Evolutionary conservation across 1,140 invertebrate species (phyloP), one percentile per base, ranked within the genome.

Genomic region (Temnothorax curvispinosus): DNA sequence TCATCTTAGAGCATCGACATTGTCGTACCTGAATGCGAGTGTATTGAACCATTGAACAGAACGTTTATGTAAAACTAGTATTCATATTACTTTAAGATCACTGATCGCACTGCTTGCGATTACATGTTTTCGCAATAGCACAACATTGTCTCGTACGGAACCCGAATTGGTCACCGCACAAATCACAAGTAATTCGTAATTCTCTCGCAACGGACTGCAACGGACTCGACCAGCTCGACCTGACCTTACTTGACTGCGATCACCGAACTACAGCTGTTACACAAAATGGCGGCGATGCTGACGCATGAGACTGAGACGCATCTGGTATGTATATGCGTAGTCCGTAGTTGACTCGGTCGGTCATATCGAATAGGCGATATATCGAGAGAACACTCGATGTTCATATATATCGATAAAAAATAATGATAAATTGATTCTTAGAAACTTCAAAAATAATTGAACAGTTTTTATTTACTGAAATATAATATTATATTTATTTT

Each of bases 211-310:
- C 15, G 38, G 27, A 27, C 27, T 27, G 27, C 1, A 27, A 27
- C 27, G 27, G 1, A 27, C 27, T 27, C 27, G 27, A 27, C 27
- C 1, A 27, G 27, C 27, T 27, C 27, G 27, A 27, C 27, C 58
- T 3, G 8, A 41, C 38, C 38, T 3, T 41, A 41, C 3, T 41
- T 6, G 6, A 41, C 38, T 41, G 2, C 38, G 6, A 6, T 6
- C 38, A 41, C 38, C 38, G 38, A 21, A 5, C 21, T 0, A 56
- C 35, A 75, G 13, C 71, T 15, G 35, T 75, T 75, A 21, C 35
- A 75, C 54, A 75, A 75, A 41, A 75, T 75, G 72, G 72, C 54
- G 72, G 47, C 6, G 47, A 50, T 27, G 7, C 47, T 50, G 38
- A 41, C 47, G 47, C 47, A 2, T 27, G 27, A 27, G 27, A 27